Conservation (phyloP, 2,888 invertebrate genomes). For the Tiliacea aurago region DNA sequence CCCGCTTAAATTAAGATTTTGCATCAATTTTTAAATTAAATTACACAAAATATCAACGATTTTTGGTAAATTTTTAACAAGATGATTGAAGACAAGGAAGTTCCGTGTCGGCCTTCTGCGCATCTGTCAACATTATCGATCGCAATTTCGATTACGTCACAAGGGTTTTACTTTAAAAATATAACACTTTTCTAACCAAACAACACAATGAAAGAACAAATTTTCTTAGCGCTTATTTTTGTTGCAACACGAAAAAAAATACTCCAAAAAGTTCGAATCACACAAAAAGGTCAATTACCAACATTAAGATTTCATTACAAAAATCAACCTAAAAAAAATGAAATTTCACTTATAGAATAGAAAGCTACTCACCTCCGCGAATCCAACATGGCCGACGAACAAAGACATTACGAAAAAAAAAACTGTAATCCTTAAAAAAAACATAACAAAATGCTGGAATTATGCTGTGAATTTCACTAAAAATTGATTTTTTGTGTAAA, state of each 20-base stretch:
- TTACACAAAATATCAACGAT: neutral
- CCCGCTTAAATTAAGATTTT: conserved; percentile 18
- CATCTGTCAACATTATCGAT: conserved; percentile 48
- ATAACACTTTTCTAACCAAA: conserved; percentile 12
- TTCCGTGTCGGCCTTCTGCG: conserved; percentile 23
- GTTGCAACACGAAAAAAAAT: neutral
- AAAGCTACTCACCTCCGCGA: conserved; percentile 79
- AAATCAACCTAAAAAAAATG: conserved; percentile 48
- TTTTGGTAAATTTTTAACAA: conserved; percentile 4
- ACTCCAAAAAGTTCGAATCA: neutral
- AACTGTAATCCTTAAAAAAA: conserved; percentile 65
- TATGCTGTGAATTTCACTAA: conserved; percentile 36
- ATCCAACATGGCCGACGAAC: conserved; percentile 79
- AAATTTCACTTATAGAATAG: conserved; percentile 68
- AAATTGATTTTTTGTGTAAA: conserved; percentile 27
- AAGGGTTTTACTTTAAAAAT: neutral
- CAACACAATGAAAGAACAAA: conserved; percentile 34
- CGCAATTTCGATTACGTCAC: conserved; percentile 33
- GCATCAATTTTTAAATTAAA: neutral
- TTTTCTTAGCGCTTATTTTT: neutral
- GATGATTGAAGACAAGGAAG: conserved; percentile 30
- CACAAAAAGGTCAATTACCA: conserved; percentile 18
- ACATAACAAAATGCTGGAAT: conserved; percentile 39
- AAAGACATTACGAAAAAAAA: conserved; percentile 69
- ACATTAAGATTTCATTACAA: neutral